Base-by-base conservation (phyloP, 2,888 invertebrate genomes). In the Icerya purchasi region DNA sequence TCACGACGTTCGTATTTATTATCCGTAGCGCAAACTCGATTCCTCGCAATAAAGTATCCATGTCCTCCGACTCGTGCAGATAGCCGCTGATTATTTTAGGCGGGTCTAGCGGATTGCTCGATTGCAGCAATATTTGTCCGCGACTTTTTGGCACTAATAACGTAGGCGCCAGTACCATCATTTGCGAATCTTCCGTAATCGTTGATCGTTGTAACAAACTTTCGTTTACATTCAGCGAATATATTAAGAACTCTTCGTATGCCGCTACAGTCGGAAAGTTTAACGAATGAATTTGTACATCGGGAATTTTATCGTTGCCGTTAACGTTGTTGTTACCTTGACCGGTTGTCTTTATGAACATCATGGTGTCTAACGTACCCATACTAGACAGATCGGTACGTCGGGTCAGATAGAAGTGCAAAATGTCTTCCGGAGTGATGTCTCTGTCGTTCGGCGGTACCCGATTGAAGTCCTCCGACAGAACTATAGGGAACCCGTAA, bases 401-500 rank as follows among this genome's bases (percentile, higher is more conserved):
- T 1, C 22, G n/a, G 3, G 57, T 22, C 22, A 58, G 22, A 24
- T 58, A 58, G 8, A 36, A 22, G 53, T 58, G 36, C 2, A 53
- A 2, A 21, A 36, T 20, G 14, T 55, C 54, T 2, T 8, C 8
- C 36, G 5, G 36, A 36, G 5, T 14, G 36, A 36, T 14, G 36
- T 36, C 14, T n/a, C n/a, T n/a, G 14, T 36, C 36, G 36, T 36
- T 36, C 14, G 5, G 5, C 36, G 36, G 14, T 5, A 5, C 5
- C 8, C 36, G 5, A 21, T 23, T 20, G 18, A 10, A 2, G 2
- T 8, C 18, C n/a, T 24, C 2, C 2, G 24, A 5, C n/a, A 22
- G 22, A n/a, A 23, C 75, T 66, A 91, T 91, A 0, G 88, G 83
- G 20, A 91, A 72, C 0, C 90, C 90, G 0, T 90, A 90, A 0